These are phyloP conservation scores for Pseudotriccus pelzelni DNA, from an alignment of 2,797 vertebrate species.

Conservation along the genomic window DNA sequence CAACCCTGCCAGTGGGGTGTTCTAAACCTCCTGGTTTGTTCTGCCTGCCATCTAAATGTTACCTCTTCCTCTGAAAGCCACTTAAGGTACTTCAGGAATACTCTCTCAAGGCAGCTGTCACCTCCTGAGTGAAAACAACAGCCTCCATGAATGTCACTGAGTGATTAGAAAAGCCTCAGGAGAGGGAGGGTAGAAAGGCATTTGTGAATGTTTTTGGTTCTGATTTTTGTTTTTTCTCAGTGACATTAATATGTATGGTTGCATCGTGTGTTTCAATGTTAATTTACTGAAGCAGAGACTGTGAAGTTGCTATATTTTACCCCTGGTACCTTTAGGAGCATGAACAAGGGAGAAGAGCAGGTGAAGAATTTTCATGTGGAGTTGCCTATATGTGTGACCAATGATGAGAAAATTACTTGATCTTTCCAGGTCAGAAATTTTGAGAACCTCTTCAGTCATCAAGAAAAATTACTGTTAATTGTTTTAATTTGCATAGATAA, in stretches of 20 bases:
- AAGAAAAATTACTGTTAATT: not conserved
- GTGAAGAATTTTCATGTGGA: not conserved
- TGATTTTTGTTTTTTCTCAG: not conserved
- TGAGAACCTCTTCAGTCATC: not conserved
- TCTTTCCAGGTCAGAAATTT: not conserved
- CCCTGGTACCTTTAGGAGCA: not conserved
- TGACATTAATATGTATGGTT: not conserved
- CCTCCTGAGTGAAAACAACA: not conserved
- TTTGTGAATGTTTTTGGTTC: not conserved
- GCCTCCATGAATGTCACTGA: not conserved
- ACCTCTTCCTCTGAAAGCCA: conserved; percentile 6
- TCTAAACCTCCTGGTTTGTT: not conserved
- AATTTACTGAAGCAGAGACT: not conserved
- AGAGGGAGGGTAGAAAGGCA: not conserved
- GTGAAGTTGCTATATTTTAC: not conserved
- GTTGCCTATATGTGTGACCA: not conserved
- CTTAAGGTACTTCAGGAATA: not conserved
- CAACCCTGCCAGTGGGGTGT: not conserved
- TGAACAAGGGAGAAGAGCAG: not conserved
- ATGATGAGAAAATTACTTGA: not conserved
- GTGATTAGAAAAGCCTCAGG: not conserved
- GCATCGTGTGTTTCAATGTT: not conserved
- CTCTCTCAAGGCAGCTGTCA: not conserved
- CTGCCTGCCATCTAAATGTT: not conserved
- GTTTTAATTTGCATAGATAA: not conserved